A percentile compares a stretch with the other conserved stretches of the same genome.
These are phyloP conservation scores for Camponotus fellah DNA, from an alignment of 2,888 invertebrate genomes.

Conservation along the genomic window DNA sequence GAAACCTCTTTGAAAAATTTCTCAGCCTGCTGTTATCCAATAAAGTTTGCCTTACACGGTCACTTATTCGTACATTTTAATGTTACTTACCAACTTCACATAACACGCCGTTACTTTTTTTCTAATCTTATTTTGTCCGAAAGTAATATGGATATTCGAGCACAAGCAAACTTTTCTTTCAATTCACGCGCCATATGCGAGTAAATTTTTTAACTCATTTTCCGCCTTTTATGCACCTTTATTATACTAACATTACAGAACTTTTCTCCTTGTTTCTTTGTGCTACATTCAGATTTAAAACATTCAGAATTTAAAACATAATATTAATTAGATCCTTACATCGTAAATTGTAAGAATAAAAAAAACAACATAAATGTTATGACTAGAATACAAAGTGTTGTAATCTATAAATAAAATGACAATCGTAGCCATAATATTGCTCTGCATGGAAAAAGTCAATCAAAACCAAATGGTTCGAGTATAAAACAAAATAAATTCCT, in stretches of 20 bases:
- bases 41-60: constrained; percentile 57
- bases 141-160: constrained; percentile 30
- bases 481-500: constrained; percentile 50
- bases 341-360: not conserved
- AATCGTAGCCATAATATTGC: not conserved
- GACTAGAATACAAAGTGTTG: constrained; percentile 4
- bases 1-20: constrained; percentile 64
- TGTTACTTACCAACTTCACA: constrained; percentile 41
- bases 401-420: constrained; percentile 40
- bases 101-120: constrained; percentile 27
- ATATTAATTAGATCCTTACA: not conserved
- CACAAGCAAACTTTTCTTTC: constrained; percentile 36
- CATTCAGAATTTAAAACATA: too few species aligned
- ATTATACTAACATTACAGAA: constrained; percentile 14
- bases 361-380: not conserved
- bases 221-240: not conserved
- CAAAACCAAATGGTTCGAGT: constrained; percentile 26
- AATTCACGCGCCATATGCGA: not conserved
- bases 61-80: constrained; percentile 53
- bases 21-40: constrained; percentile 50
- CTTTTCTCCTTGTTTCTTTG: not conserved
- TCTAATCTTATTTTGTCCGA: constrained; percentile 24
- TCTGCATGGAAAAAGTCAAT: constrained; percentile 1
- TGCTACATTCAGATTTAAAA: not conserved
- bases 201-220: constrained; percentile 43